A percentile compares a stretch with the other conserved stretches of the same genome.
These are phyloP conservation scores for Melanotus villosus DNA, from an alignment of 2,888 invertebrate genomes.

Conservation along the genomic window DNA sequence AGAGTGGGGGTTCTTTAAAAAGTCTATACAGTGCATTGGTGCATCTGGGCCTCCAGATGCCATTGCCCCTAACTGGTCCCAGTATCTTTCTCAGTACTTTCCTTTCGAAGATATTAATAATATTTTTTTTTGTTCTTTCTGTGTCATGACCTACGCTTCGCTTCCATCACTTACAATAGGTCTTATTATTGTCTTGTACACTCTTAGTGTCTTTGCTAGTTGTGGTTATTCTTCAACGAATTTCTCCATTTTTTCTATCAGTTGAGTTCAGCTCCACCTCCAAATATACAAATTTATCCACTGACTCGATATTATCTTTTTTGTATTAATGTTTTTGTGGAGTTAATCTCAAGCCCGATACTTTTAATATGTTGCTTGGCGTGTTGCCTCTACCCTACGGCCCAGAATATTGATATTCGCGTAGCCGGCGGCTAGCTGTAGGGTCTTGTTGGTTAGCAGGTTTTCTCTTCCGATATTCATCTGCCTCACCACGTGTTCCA, in stretches of 20 bases:
- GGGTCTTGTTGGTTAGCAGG: no score
- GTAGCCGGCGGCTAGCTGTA: no score
- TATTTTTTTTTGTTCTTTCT: background rate
- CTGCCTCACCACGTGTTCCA: no score
- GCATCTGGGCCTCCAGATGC: background rate
- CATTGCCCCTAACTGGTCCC: background rate
- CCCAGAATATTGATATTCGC: no score
- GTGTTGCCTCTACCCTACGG: no score
- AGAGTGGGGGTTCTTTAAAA: background rate
- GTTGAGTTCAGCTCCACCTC: background rate
- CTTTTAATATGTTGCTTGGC: no score
- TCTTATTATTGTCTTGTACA: background rate
- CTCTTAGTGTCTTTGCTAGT: background rate
- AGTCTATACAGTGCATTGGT: background rate
- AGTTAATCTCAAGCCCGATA: background rate
- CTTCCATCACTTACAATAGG: background rate
- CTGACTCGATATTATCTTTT: background rate
- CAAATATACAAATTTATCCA: background rate
- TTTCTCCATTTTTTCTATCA: background rate
- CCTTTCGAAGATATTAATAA: background rate
- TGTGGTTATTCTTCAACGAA: background rate
- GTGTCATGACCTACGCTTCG: background rate
- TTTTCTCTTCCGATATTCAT: no score
- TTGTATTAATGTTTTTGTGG: background rate
- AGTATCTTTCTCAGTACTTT: slow-evolving; percentile 7